Conservation (phyloP, 2,888 invertebrate genomes). For the Hetaerina titia region DNA sequence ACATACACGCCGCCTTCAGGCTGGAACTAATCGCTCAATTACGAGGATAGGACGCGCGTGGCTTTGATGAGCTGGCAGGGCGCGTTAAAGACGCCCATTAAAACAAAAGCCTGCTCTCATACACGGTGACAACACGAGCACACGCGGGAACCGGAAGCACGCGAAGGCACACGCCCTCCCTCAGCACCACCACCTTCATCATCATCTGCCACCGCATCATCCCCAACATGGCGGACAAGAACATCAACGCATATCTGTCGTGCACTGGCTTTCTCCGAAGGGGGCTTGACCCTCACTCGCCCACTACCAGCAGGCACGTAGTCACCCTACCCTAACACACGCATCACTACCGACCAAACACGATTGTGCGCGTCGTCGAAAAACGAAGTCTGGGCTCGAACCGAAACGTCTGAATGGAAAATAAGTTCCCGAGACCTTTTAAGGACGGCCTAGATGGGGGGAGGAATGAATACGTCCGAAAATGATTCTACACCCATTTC, state of each 20-base stretch:
- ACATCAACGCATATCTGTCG: conserved; percentile 2
- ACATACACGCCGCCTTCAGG: not conserved
- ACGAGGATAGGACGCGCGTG: not conserved
- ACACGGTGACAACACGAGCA: not conserved
- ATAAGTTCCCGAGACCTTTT: not conserved
- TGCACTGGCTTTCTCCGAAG: not conserved
- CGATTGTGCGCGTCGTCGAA: too few species aligned
- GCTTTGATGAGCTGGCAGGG: not conserved
- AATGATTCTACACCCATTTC: not conserved
- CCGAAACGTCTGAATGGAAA: not conserved
- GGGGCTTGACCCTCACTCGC: too few species aligned
- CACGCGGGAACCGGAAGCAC: not conserved
- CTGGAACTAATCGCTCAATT: not conserved
- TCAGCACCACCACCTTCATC: not conserved
- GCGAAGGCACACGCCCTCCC: conserved; percentile 24
- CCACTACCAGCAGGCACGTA: too few species aligned
- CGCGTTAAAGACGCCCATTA: conserved; percentile 25
- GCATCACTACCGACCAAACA: too few species aligned
- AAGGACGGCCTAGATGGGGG: too few species aligned
- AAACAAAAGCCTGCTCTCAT: not conserved
- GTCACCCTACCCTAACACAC: too few species aligned
- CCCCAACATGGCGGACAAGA: conserved; percentile 34
- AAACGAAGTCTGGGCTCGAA: not conserved
- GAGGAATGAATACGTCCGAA: not conserved
- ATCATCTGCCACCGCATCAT: conserved; percentile 6